A percentile compares a stretch with the other conserved stretches of the same genome.
These are phyloP conservation scores for Cynocephalus volans DNA, from an alignment of 2,113 vertebrate genomes.

Conservation along the genomic window DNA sequence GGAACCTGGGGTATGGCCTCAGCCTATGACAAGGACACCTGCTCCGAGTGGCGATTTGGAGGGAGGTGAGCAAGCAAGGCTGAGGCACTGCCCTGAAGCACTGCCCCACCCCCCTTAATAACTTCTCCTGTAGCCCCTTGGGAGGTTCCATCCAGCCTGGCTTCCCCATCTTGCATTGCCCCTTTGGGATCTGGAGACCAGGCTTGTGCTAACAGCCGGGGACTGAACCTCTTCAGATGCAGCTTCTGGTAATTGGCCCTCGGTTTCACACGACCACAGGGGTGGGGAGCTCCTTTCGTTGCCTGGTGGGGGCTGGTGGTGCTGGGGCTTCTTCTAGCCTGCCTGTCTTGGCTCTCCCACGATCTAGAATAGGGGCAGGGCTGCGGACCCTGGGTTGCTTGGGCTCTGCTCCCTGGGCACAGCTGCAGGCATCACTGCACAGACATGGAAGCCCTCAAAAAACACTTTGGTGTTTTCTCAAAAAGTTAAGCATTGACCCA, in stretches of 20 bases:
- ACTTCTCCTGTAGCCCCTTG: neutral
- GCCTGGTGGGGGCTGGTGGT: neutral
- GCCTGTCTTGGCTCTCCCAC: neutral
- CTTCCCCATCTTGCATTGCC: neutral
- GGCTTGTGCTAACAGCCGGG: neutral
- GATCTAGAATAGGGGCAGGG: neutral
- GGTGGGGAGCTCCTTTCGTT: neutral
- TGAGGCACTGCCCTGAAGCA: neutral
- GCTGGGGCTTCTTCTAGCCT: neutral
- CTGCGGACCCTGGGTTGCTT: neutral
- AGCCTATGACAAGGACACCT: neutral
- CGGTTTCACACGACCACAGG: neutral
- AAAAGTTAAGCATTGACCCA: neutral
- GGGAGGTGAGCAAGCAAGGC: neutral
- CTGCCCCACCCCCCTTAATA: neutral
- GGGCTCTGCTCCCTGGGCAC: neutral
- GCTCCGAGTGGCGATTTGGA: neutral
- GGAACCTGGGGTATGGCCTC: neutral
- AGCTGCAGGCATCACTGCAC: neutral
- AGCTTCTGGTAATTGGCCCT: neutral
- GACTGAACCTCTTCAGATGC: neutral
- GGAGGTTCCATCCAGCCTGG: neutral
- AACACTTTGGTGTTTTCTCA: constrained; percentile 19
- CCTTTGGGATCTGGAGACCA: constrained; percentile 5
- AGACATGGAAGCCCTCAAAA: neutral